A percentile compares a stretch with the other conserved stretches of the same genome.
phyloP scores from a whole-genome alignment of 92 coral and sea anemone species.

The Pocillopora grandis region DNA sequence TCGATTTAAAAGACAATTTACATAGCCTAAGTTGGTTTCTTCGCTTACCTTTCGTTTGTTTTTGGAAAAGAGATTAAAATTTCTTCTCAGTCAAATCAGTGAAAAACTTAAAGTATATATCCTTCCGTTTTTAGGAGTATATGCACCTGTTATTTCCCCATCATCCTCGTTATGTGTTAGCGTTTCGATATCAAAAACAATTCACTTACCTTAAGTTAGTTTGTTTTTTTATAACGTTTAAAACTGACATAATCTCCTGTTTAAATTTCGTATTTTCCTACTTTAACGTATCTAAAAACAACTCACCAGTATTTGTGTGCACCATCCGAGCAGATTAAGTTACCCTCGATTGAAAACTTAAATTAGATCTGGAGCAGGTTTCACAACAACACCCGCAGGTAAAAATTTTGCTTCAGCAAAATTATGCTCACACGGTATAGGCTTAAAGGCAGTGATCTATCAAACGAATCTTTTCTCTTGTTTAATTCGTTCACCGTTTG shows the following conservation, averaged over 20 bases:
- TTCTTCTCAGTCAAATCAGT: too few species aligned
- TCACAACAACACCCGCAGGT: slow-evolving; percentile 2
- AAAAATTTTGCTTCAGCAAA: neutral
- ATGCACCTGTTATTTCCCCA: neutral
- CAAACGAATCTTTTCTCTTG: neutral
- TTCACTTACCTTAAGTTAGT: neutral
- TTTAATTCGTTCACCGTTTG: neutral
- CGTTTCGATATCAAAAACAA: neutral
- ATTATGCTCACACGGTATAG: neutral
- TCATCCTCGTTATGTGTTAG: neutral
- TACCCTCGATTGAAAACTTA: neutral
- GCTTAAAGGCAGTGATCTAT: neutral
- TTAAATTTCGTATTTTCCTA: neutral
- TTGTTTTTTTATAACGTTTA: neutral
- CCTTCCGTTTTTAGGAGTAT: neutral
- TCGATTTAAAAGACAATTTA: too few species aligned
- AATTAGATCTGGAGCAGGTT: neutral
- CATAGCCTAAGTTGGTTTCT: too few species aligned
- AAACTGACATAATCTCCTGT: neutral
- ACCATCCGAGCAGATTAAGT: neutral
- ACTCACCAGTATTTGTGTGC: neutral
- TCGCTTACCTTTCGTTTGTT: too few species aligned
- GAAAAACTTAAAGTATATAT: neutral
- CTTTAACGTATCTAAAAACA: neutral
- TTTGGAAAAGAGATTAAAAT: too few species aligned